These are phyloP conservation scores for Pantherophis vulpinus DNA, from an alignment of 2,797 vertebrate species.

Conservation along the genomic window DNA sequence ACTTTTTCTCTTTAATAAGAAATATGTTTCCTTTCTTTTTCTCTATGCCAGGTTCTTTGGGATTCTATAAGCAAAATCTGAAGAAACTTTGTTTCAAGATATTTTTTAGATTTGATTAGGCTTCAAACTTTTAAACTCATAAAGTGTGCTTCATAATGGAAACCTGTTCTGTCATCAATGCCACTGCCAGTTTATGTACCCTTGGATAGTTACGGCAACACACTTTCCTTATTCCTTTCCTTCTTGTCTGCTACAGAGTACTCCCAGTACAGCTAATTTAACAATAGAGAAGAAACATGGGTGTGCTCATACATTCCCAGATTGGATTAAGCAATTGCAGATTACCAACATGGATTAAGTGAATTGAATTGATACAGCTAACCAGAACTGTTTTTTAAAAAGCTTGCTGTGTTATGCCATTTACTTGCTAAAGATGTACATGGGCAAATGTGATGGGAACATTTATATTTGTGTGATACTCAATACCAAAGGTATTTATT, in stretches of 20 bases:
- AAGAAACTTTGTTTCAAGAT: background rate
- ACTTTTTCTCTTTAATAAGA: background rate
- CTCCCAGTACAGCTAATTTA: background rate
- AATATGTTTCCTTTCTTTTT: background rate
- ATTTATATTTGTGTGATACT: background rate
- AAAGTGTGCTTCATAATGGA: background rate
- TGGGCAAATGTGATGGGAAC: background rate
- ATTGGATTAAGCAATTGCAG: conserved; percentile 36
- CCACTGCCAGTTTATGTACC: background rate
- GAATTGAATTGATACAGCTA: background rate
- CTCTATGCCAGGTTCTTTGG: background rate
- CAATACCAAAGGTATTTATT: background rate
- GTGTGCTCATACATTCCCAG: background rate
- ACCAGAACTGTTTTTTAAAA: background rate
- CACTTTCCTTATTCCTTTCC: background rate
- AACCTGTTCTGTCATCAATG: background rate
- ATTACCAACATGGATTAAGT: conserved; percentile 41
- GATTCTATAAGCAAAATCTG: background rate
- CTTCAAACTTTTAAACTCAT: background rate
- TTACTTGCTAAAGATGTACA: background rate
- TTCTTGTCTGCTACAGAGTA: background rate
- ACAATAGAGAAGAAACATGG: background rate
- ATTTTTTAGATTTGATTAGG: background rate
- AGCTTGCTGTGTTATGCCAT: background rate
- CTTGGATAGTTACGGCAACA: background rate